Evolutionary conservation across 2,888 invertebrate species (phyloP).

Genomic region (Drosophila borborema): DNA sequence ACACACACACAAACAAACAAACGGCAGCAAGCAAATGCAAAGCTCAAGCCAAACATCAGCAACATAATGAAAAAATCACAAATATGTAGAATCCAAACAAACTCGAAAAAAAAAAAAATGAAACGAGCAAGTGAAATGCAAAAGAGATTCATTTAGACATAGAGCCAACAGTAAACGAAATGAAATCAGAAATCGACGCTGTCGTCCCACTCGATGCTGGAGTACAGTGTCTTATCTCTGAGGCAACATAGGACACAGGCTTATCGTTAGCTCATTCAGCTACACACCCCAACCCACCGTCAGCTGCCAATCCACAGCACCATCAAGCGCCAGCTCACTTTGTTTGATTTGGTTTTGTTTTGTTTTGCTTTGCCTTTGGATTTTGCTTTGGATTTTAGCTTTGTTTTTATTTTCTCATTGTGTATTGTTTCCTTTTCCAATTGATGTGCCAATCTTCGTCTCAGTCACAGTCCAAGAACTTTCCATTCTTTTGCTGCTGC

Average conservation of each 20-base stretch:
- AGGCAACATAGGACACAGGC: slow-evolving; percentile 44
- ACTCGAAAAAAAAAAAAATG: background rate
- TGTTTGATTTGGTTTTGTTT: slow-evolving; percentile 50
- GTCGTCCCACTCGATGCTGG: background rate
- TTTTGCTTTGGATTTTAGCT: slow-evolving; percentile 22
- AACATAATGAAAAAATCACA: slow-evolving; percentile 13
- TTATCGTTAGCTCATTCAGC: slow-evolving; percentile 48
- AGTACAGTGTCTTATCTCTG: slow-evolving; percentile 45
- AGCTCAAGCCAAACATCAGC: slow-evolving; percentile 55
- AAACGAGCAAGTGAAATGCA: background rate
- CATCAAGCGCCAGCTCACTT: slow-evolving; percentile 28
- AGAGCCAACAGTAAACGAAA: slow-evolving; percentile 42
- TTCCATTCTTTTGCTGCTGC: slow-evolving; percentile 13
- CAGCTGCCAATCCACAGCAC: background rate
- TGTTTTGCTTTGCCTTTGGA: slow-evolving; percentile 34
- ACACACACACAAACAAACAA: background rate
- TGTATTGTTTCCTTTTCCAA: slow-evolving; percentile 33
- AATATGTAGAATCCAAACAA: slow-evolving; percentile 2
- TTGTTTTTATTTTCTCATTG: slow-evolving; percentile 23
- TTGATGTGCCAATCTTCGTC: slow-evolving; percentile 33
- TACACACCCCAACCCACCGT: background rate
- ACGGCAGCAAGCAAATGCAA: slow-evolving; percentile 35
- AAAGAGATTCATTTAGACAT: slow-evolving; percentile 55
- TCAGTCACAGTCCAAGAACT: slow-evolving; percentile 5
- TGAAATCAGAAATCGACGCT: slow-evolving; percentile 70